Evolutionary conservation across 2,888 invertebrate genomes (phyloP).

Genomic region (Eupithecia dodoneata): DNA sequence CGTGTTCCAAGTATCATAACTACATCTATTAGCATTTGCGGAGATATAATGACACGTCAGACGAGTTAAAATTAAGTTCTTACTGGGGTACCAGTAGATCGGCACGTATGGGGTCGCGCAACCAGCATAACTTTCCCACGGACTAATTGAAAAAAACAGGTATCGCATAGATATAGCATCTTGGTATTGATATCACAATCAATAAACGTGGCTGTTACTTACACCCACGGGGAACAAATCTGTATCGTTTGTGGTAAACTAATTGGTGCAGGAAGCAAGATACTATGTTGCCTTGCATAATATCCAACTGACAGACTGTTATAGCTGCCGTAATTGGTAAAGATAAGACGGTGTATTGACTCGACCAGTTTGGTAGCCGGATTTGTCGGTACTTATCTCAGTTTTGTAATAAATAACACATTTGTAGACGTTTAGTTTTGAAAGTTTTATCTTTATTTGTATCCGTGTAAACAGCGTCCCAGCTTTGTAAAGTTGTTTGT

Average conservation of each 20-base stretch:
- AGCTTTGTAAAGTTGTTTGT: slow-evolving; percentile 25
- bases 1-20: slow-evolving; percentile 55
- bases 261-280: slow-evolving; percentile 53
- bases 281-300: slow-evolving; percentile 47
- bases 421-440: slow-evolving; percentile 18
- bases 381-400: slow-evolving; percentile 49
- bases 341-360: slow-evolving; percentile 45
- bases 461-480: slow-evolving; percentile 27
- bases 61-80: slow-evolving; percentile 69
- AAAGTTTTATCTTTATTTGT: slow-evolving; percentile 26
- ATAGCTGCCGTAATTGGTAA: slow-evolving; percentile 42
- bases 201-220: slow-evolving; percentile 59
- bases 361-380: slow-evolving; percentile 46
- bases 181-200: slow-evolving; percentile 63
- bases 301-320: slow-evolving; percentile 47
- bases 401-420: slow-evolving; percentile 32
- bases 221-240: slow-evolving; percentile 52
- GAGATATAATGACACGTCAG: slow-evolving; percentile 60
- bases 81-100: slow-evolving; percentile 56
- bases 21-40: slow-evolving; percentile 47
- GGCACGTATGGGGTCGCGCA: slow-evolving; percentile 52
- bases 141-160: slow-evolving; percentile 64
- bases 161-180: slow-evolving; percentile 56
- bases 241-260: slow-evolving; percentile 44
- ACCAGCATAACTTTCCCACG: slow-evolving; percentile 75